These are phyloP conservation scores for Globia sparganii DNA, from an alignment of 2,888 invertebrate genomes.

Conservation along the genomic window DNA sequence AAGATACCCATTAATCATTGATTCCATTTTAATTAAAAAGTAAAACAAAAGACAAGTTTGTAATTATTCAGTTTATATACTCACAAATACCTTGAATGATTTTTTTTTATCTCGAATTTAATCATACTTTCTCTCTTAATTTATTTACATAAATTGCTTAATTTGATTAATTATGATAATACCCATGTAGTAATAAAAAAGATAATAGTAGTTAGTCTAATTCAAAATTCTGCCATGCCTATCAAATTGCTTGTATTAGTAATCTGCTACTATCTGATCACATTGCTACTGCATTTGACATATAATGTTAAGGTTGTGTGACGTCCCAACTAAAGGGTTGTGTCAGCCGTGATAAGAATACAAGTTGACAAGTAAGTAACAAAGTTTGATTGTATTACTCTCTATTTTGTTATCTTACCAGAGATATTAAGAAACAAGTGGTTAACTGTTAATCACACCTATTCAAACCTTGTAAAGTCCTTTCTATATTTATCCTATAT, in stretches of 20 bases:
- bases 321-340: background rate
- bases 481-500: background rate
- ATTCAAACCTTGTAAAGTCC: no score
- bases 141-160: background rate
- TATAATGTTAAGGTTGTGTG: background rate
- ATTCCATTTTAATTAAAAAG: background rate
- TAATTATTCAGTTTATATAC: no score
- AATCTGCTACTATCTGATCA: constrained; percentile 6
- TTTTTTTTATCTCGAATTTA: background rate
- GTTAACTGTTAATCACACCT: background rate
- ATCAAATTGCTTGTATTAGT: background rate
- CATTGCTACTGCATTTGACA: constrained; percentile 16
- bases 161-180: background rate
- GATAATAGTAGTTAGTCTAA: background rate
- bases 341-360: background rate
- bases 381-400: background rate
- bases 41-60: background rate
- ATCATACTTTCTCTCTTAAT: background rate
- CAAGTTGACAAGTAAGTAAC: background rate
- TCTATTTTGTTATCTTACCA: background rate
- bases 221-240: background rate
- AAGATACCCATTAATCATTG: background rate
- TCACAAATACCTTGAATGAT: background rate
- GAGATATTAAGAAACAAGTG: background rate
- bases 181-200: background rate